Evolutionary conservation across 2,113 vertebrate species (phyloP).

Genomic region (Marmota flaviventris): DNA sequence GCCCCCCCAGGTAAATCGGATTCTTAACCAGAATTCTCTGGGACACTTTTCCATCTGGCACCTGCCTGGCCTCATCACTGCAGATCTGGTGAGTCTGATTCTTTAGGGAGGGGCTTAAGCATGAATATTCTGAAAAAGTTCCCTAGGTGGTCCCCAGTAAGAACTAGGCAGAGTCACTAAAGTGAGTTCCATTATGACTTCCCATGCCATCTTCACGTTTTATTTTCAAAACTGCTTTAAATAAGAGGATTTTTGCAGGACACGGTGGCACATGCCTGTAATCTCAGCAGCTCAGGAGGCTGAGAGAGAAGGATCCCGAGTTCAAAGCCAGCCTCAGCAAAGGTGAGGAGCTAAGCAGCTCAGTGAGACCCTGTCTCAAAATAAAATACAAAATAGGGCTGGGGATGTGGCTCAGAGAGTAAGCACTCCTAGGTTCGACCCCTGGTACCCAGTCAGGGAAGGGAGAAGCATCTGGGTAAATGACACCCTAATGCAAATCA

Average conservation of each 20-base stretch:
- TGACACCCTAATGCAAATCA: not conserved
- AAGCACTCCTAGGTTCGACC: too few relatives aligned
- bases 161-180: not conserved
- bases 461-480: not conserved
- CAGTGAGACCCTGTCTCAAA: too few relatives aligned
- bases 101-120: too few relatives aligned
- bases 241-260: not conserved
- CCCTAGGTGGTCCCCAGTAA: not conserved
- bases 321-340: too few relatives aligned
- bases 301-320: too few relatives aligned
- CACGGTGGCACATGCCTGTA: too few relatives aligned
- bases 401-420: too few relatives aligned
- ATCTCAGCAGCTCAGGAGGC: too few relatives aligned
- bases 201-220: not conserved
- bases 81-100: not conserved
- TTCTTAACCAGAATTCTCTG: not conserved
- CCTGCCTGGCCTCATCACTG: not conserved
- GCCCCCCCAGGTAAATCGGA: too few relatives aligned
- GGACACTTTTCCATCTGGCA: not conserved
- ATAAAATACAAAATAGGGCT: too few relatives aligned
- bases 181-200: not conserved
- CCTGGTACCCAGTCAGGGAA: too few relatives aligned
- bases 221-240: slow-evolving; percentile 20
- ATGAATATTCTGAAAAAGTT: not conserved
- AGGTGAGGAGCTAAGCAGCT: too few relatives aligned